Evolutionary conservation across 2,797 vertebrate species (phyloP), one percentile per base, ranked within the genome.

Genomic region (Phrynocephalus vlangalii): DNA sequence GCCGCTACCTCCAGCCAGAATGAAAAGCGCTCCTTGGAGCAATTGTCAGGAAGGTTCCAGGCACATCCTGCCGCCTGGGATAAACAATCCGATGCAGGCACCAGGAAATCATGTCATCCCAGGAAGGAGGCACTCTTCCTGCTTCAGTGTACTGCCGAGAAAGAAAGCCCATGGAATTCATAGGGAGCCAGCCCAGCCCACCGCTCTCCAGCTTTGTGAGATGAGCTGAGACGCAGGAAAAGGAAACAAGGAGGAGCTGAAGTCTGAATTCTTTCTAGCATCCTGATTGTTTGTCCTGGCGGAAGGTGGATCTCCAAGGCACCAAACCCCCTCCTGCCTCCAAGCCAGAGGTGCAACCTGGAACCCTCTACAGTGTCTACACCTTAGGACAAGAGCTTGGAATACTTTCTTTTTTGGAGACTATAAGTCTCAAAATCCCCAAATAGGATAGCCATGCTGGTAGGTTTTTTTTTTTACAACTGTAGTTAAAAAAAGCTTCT

Each of bases 51-150:
- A 90, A 86, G 67, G 0, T 0, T 26, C 86, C 87, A 87, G 92
- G 66, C 70, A 67, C 87, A 91, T 94, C 94, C 95, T 93, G 92
- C 79, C 30, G 18, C 38, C 8, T 28, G 0, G 83, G 0, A 0
- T 75, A 0, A 22, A 81, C 90, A 84, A 38, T 89, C 44, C 3
- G 0, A 86, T 63, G 86, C 83, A 83, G 56, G 87, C 87, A 78
- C 82, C 92, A 93, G 95, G 95, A 95, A 95, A 88, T 0, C 0
- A 2, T 26, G 1, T 79, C 0, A 80, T 83, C 85, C 63, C 15
- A 2, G 44, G 0, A 6, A 91, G 86, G 85, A 90, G 76, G 87
- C 0, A 56, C 88, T 52, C 66, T 94, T 93, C 92, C 92, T 94
- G 92, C 92, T 26, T 66, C 67, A 11, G 20, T 20, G 26, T 63